Base-by-base conservation (phyloP, 2,888 invertebrate genomes). In the Pinctada fucata region DNA sequence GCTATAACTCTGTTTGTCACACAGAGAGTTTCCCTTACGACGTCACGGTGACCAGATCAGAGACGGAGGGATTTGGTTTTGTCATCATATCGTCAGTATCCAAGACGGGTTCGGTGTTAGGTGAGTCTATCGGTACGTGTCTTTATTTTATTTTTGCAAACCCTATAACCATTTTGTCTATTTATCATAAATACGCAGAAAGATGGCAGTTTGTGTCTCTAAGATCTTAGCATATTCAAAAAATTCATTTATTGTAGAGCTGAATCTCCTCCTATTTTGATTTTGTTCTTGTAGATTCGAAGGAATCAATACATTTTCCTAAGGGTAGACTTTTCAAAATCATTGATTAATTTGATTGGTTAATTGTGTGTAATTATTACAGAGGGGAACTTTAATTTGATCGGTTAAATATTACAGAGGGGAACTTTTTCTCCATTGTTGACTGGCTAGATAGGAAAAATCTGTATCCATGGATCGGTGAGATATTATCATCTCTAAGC, bases 21-120 rank as follows among this genome's bases (percentile, higher is more conserved):
- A 45, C 64, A 10, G 74, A 74, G 67, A 85, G 80, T 65, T 92
- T 94, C 90, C 97, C 98, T 0, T 98, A 98, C 90, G 97, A 99
- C 93, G 97, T 99, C 3, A 96, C 96, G 1, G 97, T 99, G 1
- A 96, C 96, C 81, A 94, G 98, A 73, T 95, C 95, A 91, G 98
- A 98, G 90, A 97, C 96, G 84, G 99, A 99, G 93, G 99, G 99
- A 3, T 99, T 99, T 92, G 99, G 99, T 10, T 99, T 99, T 93
- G 99, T 99, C 71, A 98, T 99, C 86, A 99, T 99, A 88, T 98
- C 99, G 0, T 92, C 92, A 4, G 90, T 92, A 70, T 91, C 91
- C 50, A 90, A 91, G 80, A 85, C 90, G 4, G 92, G 92, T 71
- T 90, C 91, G 67, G 88, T 90, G 77, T 90, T 92, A 85, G 92